Percentiles rank a stretch among this genome's conserved stretches.
Evolutionary conservation across 1,140 invertebrate genomes (phyloP).

Genomic region (Phenacoccus solenopsis): DNA sequence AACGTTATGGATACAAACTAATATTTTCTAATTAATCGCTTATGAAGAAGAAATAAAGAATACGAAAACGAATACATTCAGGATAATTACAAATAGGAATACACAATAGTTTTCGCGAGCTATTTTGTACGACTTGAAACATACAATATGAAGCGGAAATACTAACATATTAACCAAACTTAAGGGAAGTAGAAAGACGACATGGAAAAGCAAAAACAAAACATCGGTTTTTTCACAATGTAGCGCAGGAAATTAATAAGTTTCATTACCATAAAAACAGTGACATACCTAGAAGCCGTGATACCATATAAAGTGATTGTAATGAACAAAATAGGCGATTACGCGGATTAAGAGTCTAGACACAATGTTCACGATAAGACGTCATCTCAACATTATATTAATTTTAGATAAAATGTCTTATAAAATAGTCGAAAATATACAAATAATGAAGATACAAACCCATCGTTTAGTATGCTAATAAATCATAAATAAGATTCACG

Average conservation of each 20-base stretch:
- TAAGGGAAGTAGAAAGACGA: background rate
- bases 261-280: constrained; percentile 4
- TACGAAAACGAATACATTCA: no score
- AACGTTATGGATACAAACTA: no score
- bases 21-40: no score
- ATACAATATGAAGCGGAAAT: background rate
- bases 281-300: constrained; percentile 13
- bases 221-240: background rate
- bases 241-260: background rate
- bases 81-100: no score
- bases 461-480: constrained; percentile 16
- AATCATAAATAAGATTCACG: constrained; percentile 11
- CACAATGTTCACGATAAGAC: background rate
- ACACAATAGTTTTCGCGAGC: no score
- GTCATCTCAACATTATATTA: background rate
- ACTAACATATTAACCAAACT: background rate
- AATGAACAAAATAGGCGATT: constrained; percentile 3
- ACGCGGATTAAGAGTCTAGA: background rate
- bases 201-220: background rate
- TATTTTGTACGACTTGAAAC: no score
- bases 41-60: no score
- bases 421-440: background rate
- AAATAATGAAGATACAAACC: constrained; percentile 14
- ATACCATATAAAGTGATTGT: constrained; percentile 14
- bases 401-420: background rate